These are phyloP conservation scores for Psilanteris sp. DNA, from an alignment of 1,140 invertebrate species.

Conservation along the genomic window DNA sequence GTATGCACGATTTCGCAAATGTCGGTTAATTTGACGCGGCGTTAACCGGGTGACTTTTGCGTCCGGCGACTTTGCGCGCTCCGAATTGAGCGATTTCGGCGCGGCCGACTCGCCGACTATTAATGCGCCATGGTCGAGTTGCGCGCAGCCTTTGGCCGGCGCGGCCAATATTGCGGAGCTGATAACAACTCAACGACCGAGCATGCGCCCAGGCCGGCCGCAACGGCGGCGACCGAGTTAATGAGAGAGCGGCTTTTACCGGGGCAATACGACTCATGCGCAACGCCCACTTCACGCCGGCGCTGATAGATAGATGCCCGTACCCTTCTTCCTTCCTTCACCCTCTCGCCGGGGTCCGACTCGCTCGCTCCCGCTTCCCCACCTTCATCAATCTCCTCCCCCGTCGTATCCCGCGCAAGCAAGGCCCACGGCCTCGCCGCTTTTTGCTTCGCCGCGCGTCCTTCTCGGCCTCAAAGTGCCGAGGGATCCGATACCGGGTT, in stretches of 20 bases:
- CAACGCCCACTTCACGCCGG: conserved; percentile 80
- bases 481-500: conserved; percentile 61
- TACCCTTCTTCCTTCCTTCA: conserved; percentile 45
- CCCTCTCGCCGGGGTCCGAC: conserved; percentile 46
- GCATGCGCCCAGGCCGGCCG: conserved; percentile 63
- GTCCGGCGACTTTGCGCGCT: too few species aligned
- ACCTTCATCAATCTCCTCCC: conserved; percentile 62
- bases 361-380: conserved; percentile 51
- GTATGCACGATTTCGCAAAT: conserved; percentile 47
- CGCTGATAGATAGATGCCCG: conserved; percentile 80
- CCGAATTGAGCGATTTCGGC: conserved; percentile 13
- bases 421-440: conserved; percentile 23
- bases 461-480: conserved; percentile 50
- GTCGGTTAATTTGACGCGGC: conserved; percentile 49
- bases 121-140: conserved; percentile 41
- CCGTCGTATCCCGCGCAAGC: conserved; percentile 22
- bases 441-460: conserved; percentile 46
- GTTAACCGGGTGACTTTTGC: too few species aligned
- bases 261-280: conserved; percentile 79
- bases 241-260: conserved; percentile 79
- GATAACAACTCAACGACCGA: conserved; percentile 62
- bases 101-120: conserved; percentile 30
- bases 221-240: conserved; percentile 77
- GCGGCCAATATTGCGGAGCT: conserved; percentile 49
- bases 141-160: conserved; percentile 18